These are phyloP conservation scores for Eudemis profundana DNA, from an alignment of 2,888 invertebrate species.

Conservation along the genomic window DNA sequence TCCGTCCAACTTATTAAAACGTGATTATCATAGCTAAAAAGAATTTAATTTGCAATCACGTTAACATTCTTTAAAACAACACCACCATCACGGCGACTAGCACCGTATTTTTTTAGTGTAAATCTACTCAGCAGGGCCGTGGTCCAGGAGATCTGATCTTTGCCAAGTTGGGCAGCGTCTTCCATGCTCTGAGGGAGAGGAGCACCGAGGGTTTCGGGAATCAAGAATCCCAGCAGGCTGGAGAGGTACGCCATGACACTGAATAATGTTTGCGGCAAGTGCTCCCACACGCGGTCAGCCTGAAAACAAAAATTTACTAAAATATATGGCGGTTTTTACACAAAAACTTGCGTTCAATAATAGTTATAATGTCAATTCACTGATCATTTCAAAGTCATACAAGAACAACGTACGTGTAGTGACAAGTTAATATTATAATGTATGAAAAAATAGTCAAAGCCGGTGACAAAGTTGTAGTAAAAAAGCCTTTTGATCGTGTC, in stretches of 20 bases:
- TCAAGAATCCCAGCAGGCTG: slow-evolving; percentile 68
- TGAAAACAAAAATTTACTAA: neutral
- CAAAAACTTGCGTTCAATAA: too few relatives aligned
- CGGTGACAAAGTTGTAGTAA: too few relatives aligned
- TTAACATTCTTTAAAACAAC: neutral
- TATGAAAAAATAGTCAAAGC: too few relatives aligned
- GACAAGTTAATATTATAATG: too few relatives aligned
- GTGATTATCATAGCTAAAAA: too few relatives aligned
- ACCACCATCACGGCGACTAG: neutral
- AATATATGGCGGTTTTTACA: too few relatives aligned
- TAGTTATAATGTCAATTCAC: too few relatives aligned
- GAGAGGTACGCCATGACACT: slow-evolving; percentile 67
- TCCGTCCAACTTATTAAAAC: too few relatives aligned
- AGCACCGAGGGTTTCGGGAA: slow-evolving; percentile 78
- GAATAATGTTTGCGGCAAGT: slow-evolving; percentile 73
- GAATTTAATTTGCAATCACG: too few relatives aligned
- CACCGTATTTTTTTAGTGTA: neutral
- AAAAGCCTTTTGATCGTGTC: too few relatives aligned
- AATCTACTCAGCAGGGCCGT: neutral
- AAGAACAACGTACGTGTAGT: too few relatives aligned
- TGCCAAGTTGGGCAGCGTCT: slow-evolving; percentile 61
- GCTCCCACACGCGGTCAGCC: slow-evolving; percentile 36
- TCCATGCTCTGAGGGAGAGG: slow-evolving; percentile 75
- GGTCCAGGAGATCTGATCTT: neutral
- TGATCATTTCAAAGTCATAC: too few relatives aligned